Evolutionary conservation across 2,797 vertebrate genomes (phyloP), one percentile per base, ranked within the genome.

Genomic region (Sebastolobus altivelis): DNA sequence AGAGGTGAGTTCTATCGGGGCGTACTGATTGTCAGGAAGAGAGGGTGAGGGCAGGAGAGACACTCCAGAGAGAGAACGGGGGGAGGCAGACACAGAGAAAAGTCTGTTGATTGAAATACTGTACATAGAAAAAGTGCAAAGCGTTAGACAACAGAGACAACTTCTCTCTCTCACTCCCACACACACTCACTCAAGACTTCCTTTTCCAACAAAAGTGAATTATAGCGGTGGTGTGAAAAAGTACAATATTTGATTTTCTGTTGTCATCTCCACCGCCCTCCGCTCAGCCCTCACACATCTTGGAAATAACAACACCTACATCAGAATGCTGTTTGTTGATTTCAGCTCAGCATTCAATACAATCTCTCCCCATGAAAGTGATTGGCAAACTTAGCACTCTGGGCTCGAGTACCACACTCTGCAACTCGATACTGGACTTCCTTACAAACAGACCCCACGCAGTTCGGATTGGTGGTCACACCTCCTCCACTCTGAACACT

Each of bases 1-100:
- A 70, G 66, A 77, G 82, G 74, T 78, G 77, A 84, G 54, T 22
- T 70, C 22, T 22, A 8, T 3, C 8, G 46, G 54, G 55, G 27
- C 18, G 3, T 46, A 10, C 38, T 62, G 29, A 40, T 72, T 66
- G 82, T 74, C 80, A 69, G 77, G 59, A 46, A 43, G 38, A 65
- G 25, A 18, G 31, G 35, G n/a, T 55, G 29, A 78, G 43, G 55
- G 25, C 54, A 43, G 35, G 35, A 80, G 22, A 58, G 29, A 40
- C 22, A 29, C n/a, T 40, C 43, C 14, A 33, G 25, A 22, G 40
- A 60, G 38, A 52, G 55, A 43, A 5, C 27, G 37, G 18, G 4
- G 4, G 12, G 29, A 37, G 22, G 14, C 38, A 38, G 35, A 29
- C 35, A 29, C 35, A 29, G 37, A 55, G 46, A 27, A 35, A 14